Percentiles rank a stretch among this genome's conserved stretches.
phyloP scores from a whole-genome alignment of 1,140 invertebrate species.

The Lethrus apterus region DNA sequence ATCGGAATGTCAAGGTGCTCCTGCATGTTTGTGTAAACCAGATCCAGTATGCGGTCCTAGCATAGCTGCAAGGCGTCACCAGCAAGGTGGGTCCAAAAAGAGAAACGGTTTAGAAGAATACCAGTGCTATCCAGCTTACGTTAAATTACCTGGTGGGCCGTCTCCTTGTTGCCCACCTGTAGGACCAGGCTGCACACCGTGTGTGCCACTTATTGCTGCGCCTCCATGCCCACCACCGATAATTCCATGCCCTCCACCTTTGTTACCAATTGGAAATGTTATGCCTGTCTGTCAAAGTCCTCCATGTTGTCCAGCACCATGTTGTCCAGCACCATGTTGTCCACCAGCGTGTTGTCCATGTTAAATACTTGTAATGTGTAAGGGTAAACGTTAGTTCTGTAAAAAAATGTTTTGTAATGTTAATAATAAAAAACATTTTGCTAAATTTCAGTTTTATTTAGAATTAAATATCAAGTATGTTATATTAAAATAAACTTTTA shows the following conservation, averaged over 20 bases:
- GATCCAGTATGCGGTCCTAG: conserved; percentile 57
- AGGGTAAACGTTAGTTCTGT: too few species aligned
- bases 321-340: conserved; percentile 15
- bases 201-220: conserved; percentile 28
- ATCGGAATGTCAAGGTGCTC: conserved; percentile 58
- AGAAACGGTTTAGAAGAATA: conserved; percentile 29
- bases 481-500: too few species aligned
- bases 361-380: too few species aligned
- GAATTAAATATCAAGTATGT: too few species aligned
- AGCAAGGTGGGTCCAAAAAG: conserved; percentile 16
- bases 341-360: too few species aligned
- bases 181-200: conserved; percentile 17
- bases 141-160: conserved; percentile 25
- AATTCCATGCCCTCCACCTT: conserved; percentile 26
- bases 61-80: conserved; percentile 27
- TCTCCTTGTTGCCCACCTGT: conserved; percentile 20
- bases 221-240: conserved; percentile 33
- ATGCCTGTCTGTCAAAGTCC: conserved; percentile 23
- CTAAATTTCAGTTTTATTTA: too few species aligned
- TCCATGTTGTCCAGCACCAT: conserved; percentile 20
- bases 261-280: conserved; percentile 28
- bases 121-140: conserved; percentile 35
- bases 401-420: too few species aligned
- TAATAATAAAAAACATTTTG: too few species aligned
- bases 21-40: conserved; percentile 57